Evolutionary conservation across 2,888 invertebrate genomes (phyloP), one percentile per base, ranked within the genome.

Genomic region (Oscheius onirici): DNA sequence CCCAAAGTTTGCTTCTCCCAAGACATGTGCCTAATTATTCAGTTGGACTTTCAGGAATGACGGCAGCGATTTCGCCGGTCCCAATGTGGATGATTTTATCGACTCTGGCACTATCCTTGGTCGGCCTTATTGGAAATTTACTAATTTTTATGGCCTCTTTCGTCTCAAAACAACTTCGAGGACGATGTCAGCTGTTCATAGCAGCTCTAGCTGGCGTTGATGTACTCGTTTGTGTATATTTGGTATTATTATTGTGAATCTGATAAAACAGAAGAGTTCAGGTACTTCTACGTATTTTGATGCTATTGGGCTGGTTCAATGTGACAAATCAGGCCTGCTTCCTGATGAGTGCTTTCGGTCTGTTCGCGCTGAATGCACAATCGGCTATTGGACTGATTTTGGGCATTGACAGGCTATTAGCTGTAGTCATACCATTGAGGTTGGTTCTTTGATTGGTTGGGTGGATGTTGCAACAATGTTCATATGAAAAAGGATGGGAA

Each of bases 301-400:
- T 77, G 77, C 40, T 78, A 11, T 40, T 71, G 20, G 60, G 74
- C 34, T 69, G 65, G 67, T 80, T 76, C 52, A 55, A 71, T 57
- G 49, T 80, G 8, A 69, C 75, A 0, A 78, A 76, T 20, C 41
- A 63, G 22, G 26, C 54, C 8, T 80, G 80, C 63, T 80, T 77
- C 44, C 61, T 74, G 0, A 55, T 69, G 11, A 77, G 77, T 15
- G 60, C 66, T 17, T 75, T 77, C 46, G 80, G 80, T 11, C 72
- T 80, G n/a, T 78, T 78, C 40, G 77, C 77, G 2, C 34, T 80
- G 11, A 78, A 78, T 51, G 71, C 77, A 63, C 80, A 80, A 54
- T 72, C 78, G 20, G 75, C 73, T 13, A 71, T 80, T 65, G 78
- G 80, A 17, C 70, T 80, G 10, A 57, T 77, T n/a, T 49, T 80